phyloP scores from a whole-genome alignment of 2,113 vertebrate genomes.

The Malurus elegans region DNA sequence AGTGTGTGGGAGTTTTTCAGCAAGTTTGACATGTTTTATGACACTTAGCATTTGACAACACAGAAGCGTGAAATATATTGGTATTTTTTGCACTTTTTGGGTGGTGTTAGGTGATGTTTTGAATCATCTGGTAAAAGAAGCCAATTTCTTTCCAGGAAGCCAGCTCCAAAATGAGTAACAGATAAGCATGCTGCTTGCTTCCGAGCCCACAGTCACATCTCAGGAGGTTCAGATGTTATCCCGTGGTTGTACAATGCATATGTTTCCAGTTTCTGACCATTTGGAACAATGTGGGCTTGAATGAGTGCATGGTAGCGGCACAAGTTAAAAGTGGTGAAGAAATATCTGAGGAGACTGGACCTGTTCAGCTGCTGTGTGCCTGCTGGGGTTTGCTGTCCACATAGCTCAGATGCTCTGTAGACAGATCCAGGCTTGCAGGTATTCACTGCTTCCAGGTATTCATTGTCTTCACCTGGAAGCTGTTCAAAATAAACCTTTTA shows the following conservation, averaged over 20 bases:
- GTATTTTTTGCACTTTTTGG: neutral
- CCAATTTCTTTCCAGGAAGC: neutral
- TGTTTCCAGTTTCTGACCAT: neutral
- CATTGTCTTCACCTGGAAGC: neutral
- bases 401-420: neutral
- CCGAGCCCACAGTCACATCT: fast-evolving
- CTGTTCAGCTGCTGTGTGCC: neutral
- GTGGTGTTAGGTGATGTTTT: neutral
- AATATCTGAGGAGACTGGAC: neutral
- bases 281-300: neutral
- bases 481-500: neutral
- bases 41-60: neutral
- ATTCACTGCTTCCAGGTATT: neutral
- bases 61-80: neutral
- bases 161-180: fast-evolving
- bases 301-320: neutral
- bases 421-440: neutral
- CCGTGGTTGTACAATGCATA: neutral
- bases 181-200: neutral
- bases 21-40: neutral
- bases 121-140: neutral
- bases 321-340: neutral
- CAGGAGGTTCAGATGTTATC: neutral
- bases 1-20: neutral
- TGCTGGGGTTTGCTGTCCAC: neutral